Evolutionary conservation across 2,797 vertebrate genomes (phyloP).

Genomic region (Rhyacichthys aspro): DNA sequence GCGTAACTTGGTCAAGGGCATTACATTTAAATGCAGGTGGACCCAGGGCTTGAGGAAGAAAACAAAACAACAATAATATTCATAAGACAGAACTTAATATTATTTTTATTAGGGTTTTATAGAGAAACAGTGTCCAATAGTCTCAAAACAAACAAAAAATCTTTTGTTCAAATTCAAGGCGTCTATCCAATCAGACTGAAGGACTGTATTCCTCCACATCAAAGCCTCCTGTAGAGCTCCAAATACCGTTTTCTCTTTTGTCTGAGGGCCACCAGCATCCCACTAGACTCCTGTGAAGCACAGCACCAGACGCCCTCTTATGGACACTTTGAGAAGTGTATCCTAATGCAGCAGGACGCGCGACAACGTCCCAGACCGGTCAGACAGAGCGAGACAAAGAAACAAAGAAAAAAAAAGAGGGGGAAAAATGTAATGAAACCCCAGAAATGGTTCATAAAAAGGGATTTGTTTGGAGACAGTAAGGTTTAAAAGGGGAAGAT

Average conservation of each 20-base stretch:
- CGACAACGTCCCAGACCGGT: slow-evolving; percentile 2
- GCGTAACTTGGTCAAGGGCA: slow-evolving; percentile 49
- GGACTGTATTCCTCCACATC: slow-evolving; percentile 10
- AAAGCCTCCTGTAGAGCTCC: slow-evolving; percentile 31
- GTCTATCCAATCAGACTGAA: not conserved
- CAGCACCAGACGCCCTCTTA: slow-evolving; percentile 70
- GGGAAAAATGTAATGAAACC: not conserved
- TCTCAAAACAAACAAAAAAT: too few relatives aligned
- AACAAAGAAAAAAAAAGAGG: not conserved
- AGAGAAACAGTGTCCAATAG: not conserved
- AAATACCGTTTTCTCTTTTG: slow-evolving; percentile 69
- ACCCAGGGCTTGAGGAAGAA: slow-evolving; percentile 6
- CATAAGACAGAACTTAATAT: not conserved
- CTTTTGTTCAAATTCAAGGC: not conserved
- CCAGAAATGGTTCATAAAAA: too few relatives aligned
- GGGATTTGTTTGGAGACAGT: too few relatives aligned
- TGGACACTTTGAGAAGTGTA: slow-evolving; percentile 53
- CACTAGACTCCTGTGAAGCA: slow-evolving; percentile 13
- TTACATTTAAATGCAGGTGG: slow-evolving; percentile 22
- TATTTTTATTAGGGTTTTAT: not conserved
- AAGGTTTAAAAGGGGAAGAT: not conserved
- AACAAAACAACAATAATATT: slow-evolving; percentile 1
- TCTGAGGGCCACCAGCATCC: slow-evolving; percentile 67
- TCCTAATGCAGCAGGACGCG: slow-evolving; percentile 1
- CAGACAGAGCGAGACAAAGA: slow-evolving; percentile 44